Conservation (phyloP, 2,113 vertebrate species). For the Orcinus orca region DNA sequence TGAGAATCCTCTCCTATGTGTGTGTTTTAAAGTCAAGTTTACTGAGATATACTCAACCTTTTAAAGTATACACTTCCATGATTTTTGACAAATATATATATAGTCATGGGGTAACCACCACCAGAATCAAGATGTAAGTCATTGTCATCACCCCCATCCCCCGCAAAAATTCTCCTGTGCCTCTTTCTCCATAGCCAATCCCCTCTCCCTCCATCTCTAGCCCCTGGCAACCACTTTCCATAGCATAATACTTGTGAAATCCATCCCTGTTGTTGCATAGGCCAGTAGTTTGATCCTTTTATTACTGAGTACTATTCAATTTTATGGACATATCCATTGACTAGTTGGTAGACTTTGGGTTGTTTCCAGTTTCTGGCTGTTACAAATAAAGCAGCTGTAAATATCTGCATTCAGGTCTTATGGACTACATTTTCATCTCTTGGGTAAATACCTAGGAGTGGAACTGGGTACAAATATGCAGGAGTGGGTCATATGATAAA, state of each 20-base stretch:
- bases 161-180: not conserved
- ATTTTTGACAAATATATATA: not conserved
- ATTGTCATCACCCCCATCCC: not conserved
- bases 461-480: not conserved
- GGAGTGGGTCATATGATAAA: not conserved
- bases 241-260: not conserved
- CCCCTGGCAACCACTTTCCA: not conserved
- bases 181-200: not conserved
- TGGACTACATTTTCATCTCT: not conserved
- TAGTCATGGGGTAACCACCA: not conserved
- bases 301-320: not conserved
- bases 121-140: not conserved
- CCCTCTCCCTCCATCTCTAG: not conserved
- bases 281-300: constrained; percentile 10
- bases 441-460: not conserved
- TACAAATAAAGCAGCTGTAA: constrained; percentile 22
- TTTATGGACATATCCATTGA: not conserved
- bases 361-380: not conserved
- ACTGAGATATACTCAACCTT: not conserved
- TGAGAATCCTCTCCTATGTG: not conserved
- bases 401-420: not conserved
- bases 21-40: not conserved
- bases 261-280: not conserved
- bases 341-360: not conserved
- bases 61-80: not conserved